phyloP scores from a whole-genome alignment of 2,888 invertebrate genomes.

The Sycophila texana region DNA sequence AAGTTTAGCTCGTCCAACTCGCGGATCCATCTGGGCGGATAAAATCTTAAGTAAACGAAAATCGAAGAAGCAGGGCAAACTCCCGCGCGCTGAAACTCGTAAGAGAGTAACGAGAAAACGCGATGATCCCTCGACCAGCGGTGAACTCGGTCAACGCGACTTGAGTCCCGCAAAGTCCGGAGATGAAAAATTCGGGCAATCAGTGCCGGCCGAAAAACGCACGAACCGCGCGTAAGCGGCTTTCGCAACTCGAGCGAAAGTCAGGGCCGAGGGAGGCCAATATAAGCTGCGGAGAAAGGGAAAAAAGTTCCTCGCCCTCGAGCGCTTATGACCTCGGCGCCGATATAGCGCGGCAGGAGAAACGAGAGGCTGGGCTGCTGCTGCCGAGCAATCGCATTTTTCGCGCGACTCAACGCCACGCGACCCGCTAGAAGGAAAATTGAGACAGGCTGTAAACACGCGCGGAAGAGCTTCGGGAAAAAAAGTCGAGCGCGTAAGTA shows the following conservation, averaged over 20 bases:
- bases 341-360: no score
- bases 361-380: no score
- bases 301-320: constrained; percentile 28
- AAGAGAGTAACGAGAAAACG: not conserved
- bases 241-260: constrained; percentile 21
- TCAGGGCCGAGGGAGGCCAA: not conserved
- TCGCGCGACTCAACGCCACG: not conserved
- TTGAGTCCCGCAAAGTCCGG: constrained; percentile 20
- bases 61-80: no score
- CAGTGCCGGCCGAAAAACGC: constrained; percentile 9
- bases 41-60: no score
- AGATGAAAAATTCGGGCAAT: constrained; percentile 35
- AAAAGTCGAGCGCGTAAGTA: not conserved
- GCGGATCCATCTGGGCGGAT: no score
- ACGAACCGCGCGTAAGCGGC: constrained; percentile 16
- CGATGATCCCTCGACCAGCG: not conserved
- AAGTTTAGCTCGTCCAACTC: no score
- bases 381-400: constrained; percentile 28
- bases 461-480: not conserved
- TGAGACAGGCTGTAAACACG: not conserved
- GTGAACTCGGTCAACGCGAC: constrained; percentile 22
- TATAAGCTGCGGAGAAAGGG: not conserved
- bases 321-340: constrained; percentile 13
- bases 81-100: no score
- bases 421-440: not conserved